Evolutionary conservation across 1,140 invertebrate species (phyloP).

Genomic region (Colletes gigas): DNA sequence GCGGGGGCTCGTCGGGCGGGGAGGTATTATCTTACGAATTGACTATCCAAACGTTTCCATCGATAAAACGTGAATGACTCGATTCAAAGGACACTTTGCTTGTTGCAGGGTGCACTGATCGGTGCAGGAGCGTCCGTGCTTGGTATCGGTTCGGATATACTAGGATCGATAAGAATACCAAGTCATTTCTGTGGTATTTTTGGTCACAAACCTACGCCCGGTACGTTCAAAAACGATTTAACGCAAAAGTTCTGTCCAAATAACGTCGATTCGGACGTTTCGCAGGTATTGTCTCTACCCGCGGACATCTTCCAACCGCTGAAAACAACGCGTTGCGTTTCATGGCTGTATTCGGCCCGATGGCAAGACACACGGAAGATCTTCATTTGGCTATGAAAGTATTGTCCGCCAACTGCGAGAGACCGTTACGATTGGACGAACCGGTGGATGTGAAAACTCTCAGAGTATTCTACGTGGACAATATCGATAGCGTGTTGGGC

Average conservation of each 20-base stretch:
- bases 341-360: constrained; percentile 86
- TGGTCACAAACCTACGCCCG: constrained; percentile 91
- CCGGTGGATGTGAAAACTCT: constrained; percentile 83
- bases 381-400: constrained; percentile 84
- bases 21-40: constrained; percentile 80
- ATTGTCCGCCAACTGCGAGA: constrained; percentile 77
- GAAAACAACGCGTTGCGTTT: constrained; percentile 79
- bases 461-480: constrained; percentile 85
- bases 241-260: too few species aligned
- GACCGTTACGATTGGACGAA: constrained; percentile 79
- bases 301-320: constrained; percentile 83
- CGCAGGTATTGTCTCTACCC: constrained; percentile 80
- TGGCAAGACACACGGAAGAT: constrained; percentile 89
- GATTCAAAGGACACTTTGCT: background rate
- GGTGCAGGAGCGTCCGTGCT: constrained; percentile 88
- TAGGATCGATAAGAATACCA: constrained; percentile 92
- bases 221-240: constrained; percentile 69
- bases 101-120: constrained; percentile 84
- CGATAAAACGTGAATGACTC: too few species aligned
- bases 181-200: constrained; percentile 92
- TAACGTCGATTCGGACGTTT: constrained; percentile 5
- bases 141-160: constrained; percentile 93
- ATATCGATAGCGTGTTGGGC: constrained; percentile 81
- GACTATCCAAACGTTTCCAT: too few species aligned
- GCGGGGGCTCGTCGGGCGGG: constrained; percentile 89